These are phyloP conservation scores for Rhabdophis nuchalis DNA, from an alignment of 2,797 vertebrate species.

Conservation along the genomic window DNA sequence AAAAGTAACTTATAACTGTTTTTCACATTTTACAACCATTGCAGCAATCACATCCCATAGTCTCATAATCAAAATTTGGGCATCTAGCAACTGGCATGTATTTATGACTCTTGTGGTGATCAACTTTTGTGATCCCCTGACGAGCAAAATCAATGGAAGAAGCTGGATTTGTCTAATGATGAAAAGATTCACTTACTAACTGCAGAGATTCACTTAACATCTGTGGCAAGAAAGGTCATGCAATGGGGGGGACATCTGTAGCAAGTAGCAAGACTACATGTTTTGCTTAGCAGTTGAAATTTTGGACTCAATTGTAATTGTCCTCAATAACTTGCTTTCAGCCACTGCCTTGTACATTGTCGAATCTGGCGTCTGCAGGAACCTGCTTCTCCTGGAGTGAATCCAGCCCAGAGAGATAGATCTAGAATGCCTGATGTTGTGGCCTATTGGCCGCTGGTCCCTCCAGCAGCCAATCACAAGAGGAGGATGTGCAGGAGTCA, in stretches of 20 bases:
- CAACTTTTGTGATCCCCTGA: neutral
- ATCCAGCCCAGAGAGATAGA: neutral
- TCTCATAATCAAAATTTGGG: neutral
- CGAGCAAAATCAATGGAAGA: neutral
- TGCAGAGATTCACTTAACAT: neutral
- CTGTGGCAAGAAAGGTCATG: neutral
- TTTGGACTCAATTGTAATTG: neutral
- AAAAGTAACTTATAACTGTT: neutral
- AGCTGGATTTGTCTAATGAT: accelerated
- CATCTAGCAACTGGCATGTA: neutral
- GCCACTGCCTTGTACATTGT: neutral
- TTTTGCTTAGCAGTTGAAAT: neutral
- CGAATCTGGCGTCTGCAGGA: neutral
- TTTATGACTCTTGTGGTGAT: neutral
- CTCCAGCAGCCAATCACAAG: too few relatives aligned
- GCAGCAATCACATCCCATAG: neutral
- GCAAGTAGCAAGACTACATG: too few relatives aligned
- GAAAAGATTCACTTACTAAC: neutral
- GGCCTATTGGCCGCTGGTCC: too few relatives aligned
- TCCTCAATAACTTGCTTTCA: neutral
- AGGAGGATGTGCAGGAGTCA: too few relatives aligned
- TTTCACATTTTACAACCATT: neutral
- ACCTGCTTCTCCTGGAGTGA: neutral
- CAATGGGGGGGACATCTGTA: neutral
- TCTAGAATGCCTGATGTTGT: neutral